A percentile compares a stretch with the other conserved stretches of the same genome.
Evolutionary conservation across 2,888 invertebrate genomes (phyloP).

Genomic region (Coremacera marginata): DNA sequence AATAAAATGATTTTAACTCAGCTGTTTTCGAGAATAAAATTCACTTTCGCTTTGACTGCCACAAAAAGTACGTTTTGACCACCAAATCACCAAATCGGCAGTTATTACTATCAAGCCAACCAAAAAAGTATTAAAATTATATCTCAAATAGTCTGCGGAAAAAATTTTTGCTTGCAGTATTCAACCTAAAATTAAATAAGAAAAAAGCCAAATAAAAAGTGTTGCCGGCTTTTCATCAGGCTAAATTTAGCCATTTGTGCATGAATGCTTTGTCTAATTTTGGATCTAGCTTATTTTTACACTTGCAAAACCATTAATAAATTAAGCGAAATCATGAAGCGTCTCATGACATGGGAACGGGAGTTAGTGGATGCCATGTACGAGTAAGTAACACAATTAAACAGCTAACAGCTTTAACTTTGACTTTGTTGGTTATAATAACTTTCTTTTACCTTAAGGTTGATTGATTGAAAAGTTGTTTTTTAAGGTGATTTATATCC

Average conservation of each 20-base stretch:
- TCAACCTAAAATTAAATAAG: too few relatives aligned
- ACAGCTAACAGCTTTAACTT: neutral
- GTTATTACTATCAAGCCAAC: constrained; percentile 32
- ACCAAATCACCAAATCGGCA: constrained; percentile 33
- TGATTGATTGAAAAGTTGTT: too few relatives aligned
- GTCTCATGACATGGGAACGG: constrained; percentile 64
- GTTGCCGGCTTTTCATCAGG: constrained; percentile 19
- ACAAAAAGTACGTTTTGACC: constrained; percentile 63
- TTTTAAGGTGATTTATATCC: too few relatives aligned
- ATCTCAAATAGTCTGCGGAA: neutral
- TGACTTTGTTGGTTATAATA: too few relatives aligned
- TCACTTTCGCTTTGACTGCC: constrained; percentile 62
- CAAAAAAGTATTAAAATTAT: constrained; percentile 39
- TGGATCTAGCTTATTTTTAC: neutral
- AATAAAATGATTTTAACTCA: neutral
- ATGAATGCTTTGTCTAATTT: constrained; percentile 1
- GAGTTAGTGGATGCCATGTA: constrained; percentile 66
- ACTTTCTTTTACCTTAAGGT: too few relatives aligned
- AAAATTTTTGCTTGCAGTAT: neutral
- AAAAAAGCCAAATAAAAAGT: neutral
- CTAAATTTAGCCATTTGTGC: constrained; percentile 16
- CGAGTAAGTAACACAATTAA: constrained; percentile 57
- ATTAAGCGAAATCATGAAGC: constrained; percentile 57
- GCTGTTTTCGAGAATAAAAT: constrained; percentile 57
- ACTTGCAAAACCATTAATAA: neutral